Evolutionary conservation across 2,888 invertebrate genomes (phyloP).

Genomic region (Aethes cnicana): DNA sequence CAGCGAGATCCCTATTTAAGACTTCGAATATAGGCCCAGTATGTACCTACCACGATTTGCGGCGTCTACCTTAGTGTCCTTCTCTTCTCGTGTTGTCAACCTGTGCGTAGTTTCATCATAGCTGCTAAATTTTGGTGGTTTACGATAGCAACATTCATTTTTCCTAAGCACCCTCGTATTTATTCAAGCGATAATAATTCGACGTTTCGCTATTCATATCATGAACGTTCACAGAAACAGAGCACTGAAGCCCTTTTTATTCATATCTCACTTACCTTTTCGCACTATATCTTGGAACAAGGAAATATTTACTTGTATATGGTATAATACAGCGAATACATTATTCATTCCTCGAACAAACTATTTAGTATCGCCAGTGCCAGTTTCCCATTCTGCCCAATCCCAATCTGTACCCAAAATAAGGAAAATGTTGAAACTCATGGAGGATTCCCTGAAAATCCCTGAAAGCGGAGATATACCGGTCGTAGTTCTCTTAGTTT

Average conservation of each 20-base stretch:
- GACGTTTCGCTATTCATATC: constrained; percentile 18
- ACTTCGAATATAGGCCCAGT: too few species aligned
- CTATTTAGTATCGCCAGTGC: neutral
- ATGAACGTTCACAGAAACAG: constrained; percentile 10
- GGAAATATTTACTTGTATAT: neutral
- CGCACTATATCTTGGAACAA: constrained; percentile 2
- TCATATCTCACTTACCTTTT: constrained; percentile 2
- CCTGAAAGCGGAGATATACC: too few species aligned
- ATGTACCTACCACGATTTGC: too few species aligned
- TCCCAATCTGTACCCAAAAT: constrained; percentile 1
- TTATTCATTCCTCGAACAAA: constrained; percentile 5
- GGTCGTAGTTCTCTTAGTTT: too few species aligned
- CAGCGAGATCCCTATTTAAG: too few species aligned
- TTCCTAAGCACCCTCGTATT: constrained; percentile 9
- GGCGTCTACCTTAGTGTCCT: too few species aligned
- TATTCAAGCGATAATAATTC: constrained; percentile 14
- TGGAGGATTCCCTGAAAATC: neutral
- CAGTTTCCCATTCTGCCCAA: neutral
- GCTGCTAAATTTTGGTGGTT: too few species aligned
- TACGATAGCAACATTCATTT: neutral
- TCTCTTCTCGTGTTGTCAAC: too few species aligned
- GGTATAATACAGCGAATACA: neutral
- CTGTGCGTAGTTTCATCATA: too few species aligned
- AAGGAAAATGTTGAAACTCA: neutral
- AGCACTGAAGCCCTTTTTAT: constrained; percentile 8